phyloP scores from a whole-genome alignment of 2,797 vertebrate species.

The Parauchenoglanis punctatus region DNA sequence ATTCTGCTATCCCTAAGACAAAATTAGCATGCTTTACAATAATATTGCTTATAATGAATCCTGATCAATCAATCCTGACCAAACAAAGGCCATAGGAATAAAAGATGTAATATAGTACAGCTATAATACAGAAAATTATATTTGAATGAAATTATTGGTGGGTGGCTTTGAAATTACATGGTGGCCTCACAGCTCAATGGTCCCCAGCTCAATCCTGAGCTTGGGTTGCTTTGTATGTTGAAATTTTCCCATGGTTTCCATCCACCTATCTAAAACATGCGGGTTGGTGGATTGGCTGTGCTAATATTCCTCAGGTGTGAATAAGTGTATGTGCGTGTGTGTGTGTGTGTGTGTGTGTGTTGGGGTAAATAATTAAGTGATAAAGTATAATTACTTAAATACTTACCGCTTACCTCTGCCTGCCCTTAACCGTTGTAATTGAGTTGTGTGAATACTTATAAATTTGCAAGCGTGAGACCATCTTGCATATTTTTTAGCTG shows the following conservation, averaged over 20 bases:
- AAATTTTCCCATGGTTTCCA: not conserved
- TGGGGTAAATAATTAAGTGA: not conserved
- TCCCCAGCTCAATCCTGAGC: not conserved
- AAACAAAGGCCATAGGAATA: not conserved
- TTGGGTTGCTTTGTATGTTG: not conserved
- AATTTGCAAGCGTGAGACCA: not conserved
- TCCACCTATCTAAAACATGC: not conserved
- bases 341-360: not conserved
- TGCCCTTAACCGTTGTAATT: not conserved
- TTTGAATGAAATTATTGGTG: not conserved
- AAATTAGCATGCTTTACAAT: not conserved
- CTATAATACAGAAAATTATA: not conserved
- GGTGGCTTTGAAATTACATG: not conserved
- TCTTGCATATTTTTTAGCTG: slow-evolving; percentile 6
- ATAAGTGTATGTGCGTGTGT: not conserved
- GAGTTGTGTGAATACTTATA: slow-evolving; percentile 11
- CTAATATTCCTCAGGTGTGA: not conserved
- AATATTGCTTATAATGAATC: not conserved
- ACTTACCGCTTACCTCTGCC: not conserved
- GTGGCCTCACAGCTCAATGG: not conserved
- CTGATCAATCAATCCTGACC: not conserved
- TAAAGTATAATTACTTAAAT: not conserved
- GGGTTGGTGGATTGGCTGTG: not conserved
- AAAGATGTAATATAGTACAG: not conserved
- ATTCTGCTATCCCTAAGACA: not conserved